Evolutionary conservation across 2,113 vertebrate species (phyloP).

Genomic region (Prolemur simus): DNA sequence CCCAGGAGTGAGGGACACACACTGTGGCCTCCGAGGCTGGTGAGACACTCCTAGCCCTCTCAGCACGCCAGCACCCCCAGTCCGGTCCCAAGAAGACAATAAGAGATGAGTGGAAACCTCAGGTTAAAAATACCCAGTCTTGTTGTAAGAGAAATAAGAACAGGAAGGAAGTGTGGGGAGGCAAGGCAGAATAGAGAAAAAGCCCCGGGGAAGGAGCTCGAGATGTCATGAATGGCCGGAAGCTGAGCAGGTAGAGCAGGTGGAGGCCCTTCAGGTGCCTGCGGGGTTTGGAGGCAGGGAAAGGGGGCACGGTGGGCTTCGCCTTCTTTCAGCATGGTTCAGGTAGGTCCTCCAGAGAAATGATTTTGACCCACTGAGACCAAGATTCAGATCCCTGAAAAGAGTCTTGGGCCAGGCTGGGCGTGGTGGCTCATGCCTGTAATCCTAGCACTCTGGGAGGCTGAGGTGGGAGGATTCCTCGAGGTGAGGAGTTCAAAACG

Average conservation of each 20-base stretch:
- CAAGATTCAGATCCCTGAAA: background rate
- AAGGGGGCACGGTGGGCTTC: rapidly evolving
- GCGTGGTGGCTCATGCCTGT: no score
- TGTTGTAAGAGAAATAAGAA: conserved; percentile 66
- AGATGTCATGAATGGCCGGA: background rate
- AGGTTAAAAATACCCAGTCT: conserved; percentile 77
- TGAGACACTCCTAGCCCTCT: background rate
- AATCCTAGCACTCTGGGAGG: no score
- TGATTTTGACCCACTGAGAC: background rate
- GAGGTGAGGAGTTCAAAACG: no score
- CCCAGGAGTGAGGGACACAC: background rate
- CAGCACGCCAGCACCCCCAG: background rate
- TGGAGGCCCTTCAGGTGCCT: background rate
- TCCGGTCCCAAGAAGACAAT: background rate
- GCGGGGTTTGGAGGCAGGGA: background rate
- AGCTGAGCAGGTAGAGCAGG: conserved; percentile 12
- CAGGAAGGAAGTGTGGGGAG: conserved; percentile 81
- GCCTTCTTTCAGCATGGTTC: background rate
- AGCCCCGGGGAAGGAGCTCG: background rate
- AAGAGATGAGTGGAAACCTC: conserved; percentile 58
- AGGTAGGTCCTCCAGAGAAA: background rate
- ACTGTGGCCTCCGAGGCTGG: background rate
- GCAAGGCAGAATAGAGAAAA: conserved; percentile 54
- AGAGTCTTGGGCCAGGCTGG: background rate
- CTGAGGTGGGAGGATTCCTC: no score